phyloP scores from a whole-genome alignment of 2,888 invertebrate genomes.

The Rotaria macrura region DNA sequence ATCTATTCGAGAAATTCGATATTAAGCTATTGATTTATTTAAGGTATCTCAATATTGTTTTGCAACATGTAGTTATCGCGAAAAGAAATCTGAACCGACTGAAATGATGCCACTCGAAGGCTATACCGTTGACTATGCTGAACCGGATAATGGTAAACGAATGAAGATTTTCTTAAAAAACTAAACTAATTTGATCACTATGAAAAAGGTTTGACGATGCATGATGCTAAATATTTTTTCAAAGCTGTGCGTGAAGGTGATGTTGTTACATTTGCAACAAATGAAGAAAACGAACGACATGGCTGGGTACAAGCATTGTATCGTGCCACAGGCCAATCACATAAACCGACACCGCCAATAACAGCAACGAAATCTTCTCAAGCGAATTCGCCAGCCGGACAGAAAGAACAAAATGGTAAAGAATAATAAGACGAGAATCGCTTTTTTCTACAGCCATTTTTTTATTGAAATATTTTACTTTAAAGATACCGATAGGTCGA shows the following conservation, averaged over 20 bases:
- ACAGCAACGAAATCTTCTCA: neutral
- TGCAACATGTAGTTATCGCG: constrained; percentile 97
- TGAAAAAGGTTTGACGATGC: constrained; percentile 56
- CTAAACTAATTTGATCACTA: too few species aligned
- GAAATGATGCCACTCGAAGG: constrained; percentile 99
- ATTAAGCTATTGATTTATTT: too few species aligned
- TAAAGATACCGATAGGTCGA: constrained; percentile 75
- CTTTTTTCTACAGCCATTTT: too few species aligned
- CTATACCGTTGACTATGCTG: constrained; percentile 91
- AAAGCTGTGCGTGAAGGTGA: constrained; percentile 97
- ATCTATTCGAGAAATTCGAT: too few species aligned
- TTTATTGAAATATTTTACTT: constrained; percentile 41
- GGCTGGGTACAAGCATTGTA: constrained; percentile 63
- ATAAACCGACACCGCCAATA: constrained; percentile 68
- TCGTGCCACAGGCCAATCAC: constrained; percentile 96
- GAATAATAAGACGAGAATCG: too few species aligned
- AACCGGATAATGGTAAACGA: constrained; percentile 61
- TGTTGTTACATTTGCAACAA: constrained; percentile 84
- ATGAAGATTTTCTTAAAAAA: neutral
- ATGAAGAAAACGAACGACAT: constrained; percentile 58
- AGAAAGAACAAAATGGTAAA: constrained; percentile 26
- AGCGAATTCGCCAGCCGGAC: neutral
- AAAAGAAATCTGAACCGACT: constrained; percentile 95
- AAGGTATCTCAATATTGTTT: constrained; percentile 88
- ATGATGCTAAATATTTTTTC: constrained; percentile 87